phyloP scores from a whole-genome alignment of 2,113 vertebrate species.

The Ammodytes dubius region DNA sequence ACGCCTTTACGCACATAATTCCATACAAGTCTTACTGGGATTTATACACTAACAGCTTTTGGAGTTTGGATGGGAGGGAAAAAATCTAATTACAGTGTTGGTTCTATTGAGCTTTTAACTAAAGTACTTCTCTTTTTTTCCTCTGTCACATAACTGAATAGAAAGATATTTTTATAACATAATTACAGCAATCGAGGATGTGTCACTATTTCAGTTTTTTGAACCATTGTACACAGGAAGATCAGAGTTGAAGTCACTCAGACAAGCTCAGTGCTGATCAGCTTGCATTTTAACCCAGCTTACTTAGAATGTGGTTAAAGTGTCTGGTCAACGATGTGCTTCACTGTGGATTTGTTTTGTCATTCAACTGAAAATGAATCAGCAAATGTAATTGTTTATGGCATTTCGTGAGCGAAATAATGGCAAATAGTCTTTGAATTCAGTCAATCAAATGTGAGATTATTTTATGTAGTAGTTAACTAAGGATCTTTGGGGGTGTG shows the following conservation, averaged over 20 bases:
- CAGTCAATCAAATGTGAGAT: no score
- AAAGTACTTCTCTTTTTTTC: background rate
- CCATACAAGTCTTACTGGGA: slow-evolving; percentile 52
- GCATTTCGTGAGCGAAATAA: no score
- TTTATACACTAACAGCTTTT: slow-evolving; percentile 2
- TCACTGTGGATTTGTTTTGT: no score
- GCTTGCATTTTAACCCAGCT: background rate
- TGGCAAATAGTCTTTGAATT: no score
- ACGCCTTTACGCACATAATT: slow-evolving; percentile 78
- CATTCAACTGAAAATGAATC: no score
- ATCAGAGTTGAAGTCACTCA: background rate
- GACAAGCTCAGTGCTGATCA: background rate
- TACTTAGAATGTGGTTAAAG: background rate
- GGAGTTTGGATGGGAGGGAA: background rate
- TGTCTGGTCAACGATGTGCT: no score
- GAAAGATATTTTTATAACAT: background rate
- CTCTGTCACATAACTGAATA: background rate
- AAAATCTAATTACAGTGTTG: slow-evolving; percentile 30
- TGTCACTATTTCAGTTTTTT: background rate
- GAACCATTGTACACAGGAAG: background rate
- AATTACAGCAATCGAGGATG: background rate
- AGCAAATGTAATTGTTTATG: no score
- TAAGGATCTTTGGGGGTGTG: no score
- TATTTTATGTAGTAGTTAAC: no score
- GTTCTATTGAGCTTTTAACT: slow-evolving; percentile 32